phyloP scores from a whole-genome alignment of 1,140 invertebrate species.

The Harpegnathos saltator region DNA sequence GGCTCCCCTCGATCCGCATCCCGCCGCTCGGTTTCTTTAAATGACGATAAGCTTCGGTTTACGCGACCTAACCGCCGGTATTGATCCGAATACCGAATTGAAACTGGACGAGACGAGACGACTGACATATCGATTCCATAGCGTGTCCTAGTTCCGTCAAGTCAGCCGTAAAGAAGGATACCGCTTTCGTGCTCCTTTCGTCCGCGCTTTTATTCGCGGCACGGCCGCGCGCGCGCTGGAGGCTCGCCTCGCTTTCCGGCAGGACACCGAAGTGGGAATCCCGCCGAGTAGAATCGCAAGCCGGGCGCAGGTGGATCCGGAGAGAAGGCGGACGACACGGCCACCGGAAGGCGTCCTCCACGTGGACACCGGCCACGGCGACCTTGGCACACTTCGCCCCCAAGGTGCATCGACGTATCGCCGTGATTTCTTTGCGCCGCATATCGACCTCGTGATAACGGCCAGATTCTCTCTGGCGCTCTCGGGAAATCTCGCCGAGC shows the following conservation, averaged over 20 bases:
- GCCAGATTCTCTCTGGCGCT: slow-evolving; percentile 14
- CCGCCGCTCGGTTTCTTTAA: slow-evolving; percentile 18
- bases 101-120: slow-evolving; percentile 72
- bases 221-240: not conserved
- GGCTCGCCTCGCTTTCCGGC: not conserved
- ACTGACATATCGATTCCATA: slow-evolving; percentile 75
- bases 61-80: slow-evolving; percentile 49
- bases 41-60: slow-evolving; percentile 30
- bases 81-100: slow-evolving; percentile 77
- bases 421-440: slow-evolving; percentile 35
- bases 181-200: slow-evolving; percentile 39
- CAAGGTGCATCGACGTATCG: slow-evolving; percentile 58
- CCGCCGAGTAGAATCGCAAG: not conserved
- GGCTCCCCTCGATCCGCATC: too few species aligned
- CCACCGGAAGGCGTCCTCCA: slow-evolving; percentile 25
- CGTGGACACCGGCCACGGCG: slow-evolving; percentile 29
- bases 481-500: not conserved
- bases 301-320: slow-evolving; percentile 12
- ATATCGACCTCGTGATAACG: slow-evolving; percentile 36
- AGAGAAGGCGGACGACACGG: slow-evolving; percentile 11
- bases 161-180: slow-evolving; percentile 75
- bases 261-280: not conserved
- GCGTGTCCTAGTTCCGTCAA: slow-evolving; percentile 78
- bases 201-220: not conserved
- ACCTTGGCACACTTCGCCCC: slow-evolving; percentile 66